Evolutionary conservation across 1,140 invertebrate genomes (phyloP).

Genomic region (Bombus haemorrhoidalis): DNA sequence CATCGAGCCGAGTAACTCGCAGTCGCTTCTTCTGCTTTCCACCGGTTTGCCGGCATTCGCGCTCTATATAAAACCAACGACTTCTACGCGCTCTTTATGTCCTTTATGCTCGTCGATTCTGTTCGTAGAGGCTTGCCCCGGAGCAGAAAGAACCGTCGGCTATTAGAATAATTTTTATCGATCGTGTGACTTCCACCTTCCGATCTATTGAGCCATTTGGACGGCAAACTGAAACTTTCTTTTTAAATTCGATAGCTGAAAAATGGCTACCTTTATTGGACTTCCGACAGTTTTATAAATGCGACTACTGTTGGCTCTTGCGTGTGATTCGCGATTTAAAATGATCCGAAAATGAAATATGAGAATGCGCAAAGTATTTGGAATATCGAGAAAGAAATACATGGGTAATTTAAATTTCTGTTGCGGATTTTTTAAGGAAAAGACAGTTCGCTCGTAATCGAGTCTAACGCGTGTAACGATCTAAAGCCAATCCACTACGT

Average conservation of each 20-base stretch:
- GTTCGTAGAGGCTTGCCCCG: no score
- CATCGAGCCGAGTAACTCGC: not conserved
- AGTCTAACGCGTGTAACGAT: no score
- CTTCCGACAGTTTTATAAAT: not conserved
- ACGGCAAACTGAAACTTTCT: not conserved
- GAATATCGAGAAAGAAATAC: not conserved
- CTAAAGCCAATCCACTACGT: no score
- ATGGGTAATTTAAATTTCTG: no score
- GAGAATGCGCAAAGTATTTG: not conserved
- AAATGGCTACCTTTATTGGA: not conserved
- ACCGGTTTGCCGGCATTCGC: not conserved
- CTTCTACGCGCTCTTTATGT: not conserved
- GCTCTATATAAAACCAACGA: slow-evolving; percentile 25
- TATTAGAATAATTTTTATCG: not conserved
- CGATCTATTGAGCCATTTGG: not conserved
- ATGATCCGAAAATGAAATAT: not conserved
- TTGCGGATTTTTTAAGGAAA: no score
- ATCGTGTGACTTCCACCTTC: no score
- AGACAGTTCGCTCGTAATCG: no score
- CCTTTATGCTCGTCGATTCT: not conserved
- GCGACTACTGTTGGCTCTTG: not conserved
- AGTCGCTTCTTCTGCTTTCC: slow-evolving; percentile 4
- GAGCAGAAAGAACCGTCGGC: not conserved
- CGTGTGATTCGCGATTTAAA: not conserved
- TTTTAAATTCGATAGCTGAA: not conserved